Base-by-base conservation (phyloP, 64 coral and sea anemone species). In the Porites lutea region DNA sequence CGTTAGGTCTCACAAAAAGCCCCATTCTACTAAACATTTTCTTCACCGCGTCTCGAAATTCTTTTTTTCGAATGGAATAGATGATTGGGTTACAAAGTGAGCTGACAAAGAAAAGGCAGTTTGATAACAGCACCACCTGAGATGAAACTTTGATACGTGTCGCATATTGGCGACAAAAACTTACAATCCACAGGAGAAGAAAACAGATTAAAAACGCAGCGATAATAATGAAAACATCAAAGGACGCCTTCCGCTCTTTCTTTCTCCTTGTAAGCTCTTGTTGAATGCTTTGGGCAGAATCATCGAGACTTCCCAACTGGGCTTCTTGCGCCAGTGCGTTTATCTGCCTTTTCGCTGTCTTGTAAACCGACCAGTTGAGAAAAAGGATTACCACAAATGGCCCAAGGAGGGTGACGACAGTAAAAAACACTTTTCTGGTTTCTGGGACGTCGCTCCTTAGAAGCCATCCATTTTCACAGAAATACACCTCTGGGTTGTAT, bases 11-110 rank as follows among this genome's bases (percentile, higher is more conserved):
- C 27, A 37, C 27, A 37, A 37, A 37, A 37, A 37, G 27, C 27
- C 27, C 27, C 27, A 37, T 37, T 37, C 27, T 37, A 37, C 27
- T 37, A 37, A 74, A 13, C 44, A 74, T 5, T 5, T 48, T 48
- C 12, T 49, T 13, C 14, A 74, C 5, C 15, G 44, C 13, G 9
- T 2, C 47, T 48, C 46, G 45, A 5, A 74, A 74, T 46, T 74
- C 72, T 74, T 13, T 74, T 49, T 74, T 74, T 48, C 72, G 72
- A 13, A 74, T 48, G 72, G 72, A 74, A 74, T 49, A 74, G 45
- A 74, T 74, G 10, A 74, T 48, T 15, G 72, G 72, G 72, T 71
- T 71, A 71, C 67, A 43, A n/a, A 71, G 67, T 9, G 67, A 71
- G 23, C 67, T 71, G 67, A 23, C 18, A 22, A 20, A 71, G 23